phyloP scores from a whole-genome alignment of 2,113 vertebrate species.

The Paralichthys olivaceus region DNA sequence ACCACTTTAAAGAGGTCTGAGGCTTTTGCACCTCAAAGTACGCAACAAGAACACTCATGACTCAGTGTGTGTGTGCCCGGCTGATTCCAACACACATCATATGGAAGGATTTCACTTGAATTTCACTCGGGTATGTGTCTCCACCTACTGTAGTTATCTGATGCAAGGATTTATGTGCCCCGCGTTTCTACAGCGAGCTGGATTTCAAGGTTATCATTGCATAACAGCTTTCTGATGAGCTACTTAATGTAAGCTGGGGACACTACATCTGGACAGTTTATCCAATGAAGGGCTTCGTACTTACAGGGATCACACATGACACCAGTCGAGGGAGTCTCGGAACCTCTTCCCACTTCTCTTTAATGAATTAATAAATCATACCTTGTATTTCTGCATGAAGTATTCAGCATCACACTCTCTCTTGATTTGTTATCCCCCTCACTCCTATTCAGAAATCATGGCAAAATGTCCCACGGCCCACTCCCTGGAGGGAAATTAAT shows the following conservation, averaged over 20 bases:
- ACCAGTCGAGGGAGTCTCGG: constrained; percentile 8
- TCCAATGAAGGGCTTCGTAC: constrained; percentile 19
- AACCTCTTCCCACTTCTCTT: constrained; percentile 4
- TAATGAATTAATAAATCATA: constrained; percentile 40
- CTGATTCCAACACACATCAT: constrained; percentile 33
- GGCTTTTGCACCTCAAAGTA: neutral
- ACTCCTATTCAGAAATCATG: constrained; percentile 9
- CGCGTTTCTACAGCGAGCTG: constrained; percentile 51
- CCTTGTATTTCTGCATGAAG: constrained; percentile 19
- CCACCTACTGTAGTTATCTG: constrained; percentile 53
- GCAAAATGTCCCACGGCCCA: constrained; percentile 15
- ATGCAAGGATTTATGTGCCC: constrained; percentile 51
- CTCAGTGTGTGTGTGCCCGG: constrained; percentile 19
- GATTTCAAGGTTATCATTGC: constrained; percentile 73
- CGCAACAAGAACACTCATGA: constrained; percentile 26
- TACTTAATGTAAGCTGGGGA: constrained; percentile 43
- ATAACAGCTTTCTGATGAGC: constrained; percentile 63
- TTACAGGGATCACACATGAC: constrained; percentile 48
- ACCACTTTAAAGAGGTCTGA: neutral
- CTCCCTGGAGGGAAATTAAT: constrained; percentile 5
- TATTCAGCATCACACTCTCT: constrained; percentile 11
- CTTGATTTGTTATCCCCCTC: constrained; percentile 18
- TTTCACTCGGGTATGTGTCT: constrained; percentile 53
- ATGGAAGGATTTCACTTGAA: constrained; percentile 55
- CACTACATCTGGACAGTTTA: constrained; percentile 51